phyloP scores from a whole-genome alignment of 1,140 invertebrate genomes.

The Cydia amplana region DNA sequence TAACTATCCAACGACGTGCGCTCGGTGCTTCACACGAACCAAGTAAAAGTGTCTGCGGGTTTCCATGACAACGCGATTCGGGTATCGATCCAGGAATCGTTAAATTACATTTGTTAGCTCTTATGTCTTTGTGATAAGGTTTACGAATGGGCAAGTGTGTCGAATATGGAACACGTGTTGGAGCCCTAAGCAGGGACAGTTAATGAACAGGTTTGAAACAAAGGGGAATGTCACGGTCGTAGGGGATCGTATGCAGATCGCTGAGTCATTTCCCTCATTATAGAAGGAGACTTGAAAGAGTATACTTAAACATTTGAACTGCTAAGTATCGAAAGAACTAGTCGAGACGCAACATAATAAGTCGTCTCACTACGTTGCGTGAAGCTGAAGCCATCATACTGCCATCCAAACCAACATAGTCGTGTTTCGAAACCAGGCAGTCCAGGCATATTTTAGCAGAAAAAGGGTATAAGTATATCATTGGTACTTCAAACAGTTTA shows the following conservation, averaged over 20 bases:
- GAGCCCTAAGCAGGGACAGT: background rate
- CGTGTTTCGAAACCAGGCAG: too few relatives aligned
- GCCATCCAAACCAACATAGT: too few relatives aligned
- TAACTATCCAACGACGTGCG: background rate
- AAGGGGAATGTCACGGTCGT: slow-evolving; percentile 9
- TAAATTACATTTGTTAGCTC: background rate
- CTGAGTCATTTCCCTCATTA: background rate
- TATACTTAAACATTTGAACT: too few relatives aligned
- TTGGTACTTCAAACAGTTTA: too few relatives aligned
- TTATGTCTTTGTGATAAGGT: background rate
- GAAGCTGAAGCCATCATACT: too few relatives aligned
- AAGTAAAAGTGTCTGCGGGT: slow-evolving; percentile 14
- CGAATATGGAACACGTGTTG: background rate
- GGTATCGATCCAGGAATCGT: slow-evolving; percentile 1
- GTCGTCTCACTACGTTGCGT: too few relatives aligned
- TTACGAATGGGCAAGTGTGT: background rate
- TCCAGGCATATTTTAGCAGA: too few relatives aligned
- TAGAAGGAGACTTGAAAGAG: background rate
- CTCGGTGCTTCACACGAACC: slow-evolving; percentile 3
- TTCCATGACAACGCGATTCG: slow-evolving; percentile 10
- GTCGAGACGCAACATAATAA: too few relatives aligned
- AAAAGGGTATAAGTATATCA: too few relatives aligned
- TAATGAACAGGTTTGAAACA: slow-evolving; percentile 16
- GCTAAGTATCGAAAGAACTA: too few relatives aligned
- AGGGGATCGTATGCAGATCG: slow-evolving; percentile 11